Conservation (phyloP, 1,140 invertebrate species). For the Caenorhabditis briggsae region DNA sequence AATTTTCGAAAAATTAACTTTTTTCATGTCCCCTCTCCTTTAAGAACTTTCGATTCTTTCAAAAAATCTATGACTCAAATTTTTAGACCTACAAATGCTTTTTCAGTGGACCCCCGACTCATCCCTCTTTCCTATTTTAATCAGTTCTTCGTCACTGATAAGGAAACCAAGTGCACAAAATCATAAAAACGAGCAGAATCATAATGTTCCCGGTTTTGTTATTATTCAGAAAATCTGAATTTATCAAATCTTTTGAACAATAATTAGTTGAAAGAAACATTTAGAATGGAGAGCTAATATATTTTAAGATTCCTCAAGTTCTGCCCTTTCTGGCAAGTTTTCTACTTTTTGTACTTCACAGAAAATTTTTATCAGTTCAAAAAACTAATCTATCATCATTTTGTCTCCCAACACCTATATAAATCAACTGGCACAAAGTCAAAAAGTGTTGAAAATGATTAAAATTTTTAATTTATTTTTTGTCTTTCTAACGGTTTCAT, state of each 20-base stretch:
- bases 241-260: no score
- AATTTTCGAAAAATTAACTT: no score
- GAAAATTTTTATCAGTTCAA: not conserved
- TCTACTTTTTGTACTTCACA: no score
- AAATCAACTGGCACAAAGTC: not conserved
- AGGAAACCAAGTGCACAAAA: not conserved
- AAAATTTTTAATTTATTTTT: not conserved
- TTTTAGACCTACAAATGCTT: not conserved
- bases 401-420: not conserved
- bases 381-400: not conserved
- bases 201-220: no score
- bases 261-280: no score
- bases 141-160: constrained; percentile 2
- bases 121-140: not conserved
- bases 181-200: constrained; percentile 12
- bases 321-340: no score
- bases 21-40: no score
- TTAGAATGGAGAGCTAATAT: no score
- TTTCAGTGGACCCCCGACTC: not conserved
- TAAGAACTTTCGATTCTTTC: no score
- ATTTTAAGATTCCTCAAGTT: no score
- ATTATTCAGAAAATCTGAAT: no score
- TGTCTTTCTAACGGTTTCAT: not conserved
- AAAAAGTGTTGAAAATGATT: not conserved
- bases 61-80: no score